Conservation (phyloP, 2,113 vertebrate species). For the Albula goreensis region DNA sequence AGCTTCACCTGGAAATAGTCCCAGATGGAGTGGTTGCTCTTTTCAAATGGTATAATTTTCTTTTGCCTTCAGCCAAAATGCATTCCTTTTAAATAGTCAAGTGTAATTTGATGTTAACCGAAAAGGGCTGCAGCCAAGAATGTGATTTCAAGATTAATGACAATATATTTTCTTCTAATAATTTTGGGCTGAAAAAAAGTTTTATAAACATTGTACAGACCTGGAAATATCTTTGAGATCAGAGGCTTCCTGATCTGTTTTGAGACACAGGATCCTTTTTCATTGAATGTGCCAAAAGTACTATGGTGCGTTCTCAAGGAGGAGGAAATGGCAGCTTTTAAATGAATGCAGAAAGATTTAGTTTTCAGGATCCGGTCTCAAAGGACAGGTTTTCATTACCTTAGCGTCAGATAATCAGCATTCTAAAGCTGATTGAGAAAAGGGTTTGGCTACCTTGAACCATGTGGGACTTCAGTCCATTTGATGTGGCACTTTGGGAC, state of each 20-base stretch:
- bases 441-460: slow-evolving; percentile 50
- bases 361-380: slow-evolving; percentile 29
- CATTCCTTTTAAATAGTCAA: background rate
- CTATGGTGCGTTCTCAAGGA: background rate
- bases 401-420: slow-evolving; percentile 53
- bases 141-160: background rate
- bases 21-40: background rate
- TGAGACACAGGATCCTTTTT: background rate
- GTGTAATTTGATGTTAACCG: background rate
- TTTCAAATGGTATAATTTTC: background rate
- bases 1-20: background rate
- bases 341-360: background rate
- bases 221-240: slow-evolving; percentile 10
- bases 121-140: background rate
- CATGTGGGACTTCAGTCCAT: slow-evolving; percentile 42
- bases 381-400: slow-evolving; percentile 55
- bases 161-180: background rate
- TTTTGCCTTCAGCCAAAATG: background rate
- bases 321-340: slow-evolving; percentile 8
- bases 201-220: background rate
- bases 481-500: slow-evolving; percentile 70
- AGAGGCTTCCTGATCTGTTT: slow-evolving; percentile 10
- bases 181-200: background rate
- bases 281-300: background rate
- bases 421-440: slow-evolving; percentile 50